Base-by-base conservation (phyloP, 2,888 invertebrate species). In the Leptura quadrifasciata region DNA sequence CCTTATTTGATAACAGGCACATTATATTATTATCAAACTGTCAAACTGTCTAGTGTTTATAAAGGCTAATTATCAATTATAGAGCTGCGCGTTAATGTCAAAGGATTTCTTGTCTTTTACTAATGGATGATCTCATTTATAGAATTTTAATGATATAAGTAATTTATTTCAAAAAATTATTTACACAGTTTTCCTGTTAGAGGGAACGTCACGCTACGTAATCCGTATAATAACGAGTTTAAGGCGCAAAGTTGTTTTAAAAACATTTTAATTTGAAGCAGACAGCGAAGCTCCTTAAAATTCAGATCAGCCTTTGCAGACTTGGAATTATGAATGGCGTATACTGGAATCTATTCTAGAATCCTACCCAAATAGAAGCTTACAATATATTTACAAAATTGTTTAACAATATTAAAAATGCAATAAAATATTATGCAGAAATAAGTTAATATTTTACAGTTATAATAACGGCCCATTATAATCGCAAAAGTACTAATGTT, bases 151-250 rank as follows among this genome's bases (percentile, higher is more conserved):
- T 35, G n/a, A 63, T 20, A 18, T 39, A n/a, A n/a, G n/a, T n/a
- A 21, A 63, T 39, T 63, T 63, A 63, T 39, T 63, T 39, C 12
- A 35, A 18, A 39, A 39, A 63, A 10, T 39, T 31, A 61, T 61
- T 61, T 39, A 63, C 27, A 61, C 63, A 39, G 63, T 39, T 15
- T 63, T 39, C 39, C 20, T 39, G 35, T 63, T 63, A 24, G 58
- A 20, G 20, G 61, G 12, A 47, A 6, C n/a, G 47, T n/a, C 15
- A 15, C 17, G 47, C n/a, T 2, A n/a, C n/a, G 47, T 47, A 47
- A 47, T 47, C 47, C n/a, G 47, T 47, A 47, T n/a, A n/a, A 47
- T 47, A n/a, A 47, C 47, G 47, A 47, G 15, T 47, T 47, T 47
- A 47, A 47, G 47, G 47, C 47, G 2, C 5, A 47, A 47, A 47